phyloP scores from a whole-genome alignment of 2,888 invertebrate genomes.

The Ochropleura plecta region DNA sequence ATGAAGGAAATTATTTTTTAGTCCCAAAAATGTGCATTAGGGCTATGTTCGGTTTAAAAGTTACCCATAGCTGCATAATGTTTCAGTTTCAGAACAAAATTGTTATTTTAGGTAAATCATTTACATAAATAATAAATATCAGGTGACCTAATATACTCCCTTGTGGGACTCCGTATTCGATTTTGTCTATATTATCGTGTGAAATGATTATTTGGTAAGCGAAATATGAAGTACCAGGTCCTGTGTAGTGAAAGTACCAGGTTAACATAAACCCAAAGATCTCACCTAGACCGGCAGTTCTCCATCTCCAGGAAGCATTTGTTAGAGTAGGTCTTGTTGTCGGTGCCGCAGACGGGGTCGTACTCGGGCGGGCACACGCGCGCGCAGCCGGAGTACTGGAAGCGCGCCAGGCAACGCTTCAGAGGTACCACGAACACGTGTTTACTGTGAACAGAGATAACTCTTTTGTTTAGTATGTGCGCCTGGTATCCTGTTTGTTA shows the following conservation, averaged over 20 bases:
- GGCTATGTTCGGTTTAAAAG: too few relatives aligned
- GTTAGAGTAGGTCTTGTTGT: slow-evolving; percentile 97
- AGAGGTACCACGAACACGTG: slow-evolving; percentile 97
- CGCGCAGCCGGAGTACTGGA: slow-evolving; percentile 96
- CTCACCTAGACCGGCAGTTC: slow-evolving; percentile 95
- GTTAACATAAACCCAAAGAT: slow-evolving; percentile 23
- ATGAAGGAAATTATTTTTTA: too few relatives aligned
- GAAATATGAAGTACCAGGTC: too few relatives aligned
- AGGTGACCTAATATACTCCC: too few relatives aligned
- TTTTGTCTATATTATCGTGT: too few relatives aligned
- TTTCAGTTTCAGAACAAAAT: too few relatives aligned
- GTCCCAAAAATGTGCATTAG: too few relatives aligned
- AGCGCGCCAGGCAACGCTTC: slow-evolving; percentile 95
- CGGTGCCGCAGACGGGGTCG: slow-evolving; percentile 98
- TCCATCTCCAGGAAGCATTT: slow-evolving; percentile 97
- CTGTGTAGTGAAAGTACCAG: slow-evolving; percentile 33
- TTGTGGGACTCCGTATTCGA: too few relatives aligned
- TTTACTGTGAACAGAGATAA: slow-evolving; percentile 90
- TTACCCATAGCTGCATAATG: too few relatives aligned
- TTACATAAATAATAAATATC: too few relatives aligned
- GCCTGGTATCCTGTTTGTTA: slow-evolving; percentile 48
- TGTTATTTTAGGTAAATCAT: too few relatives aligned
- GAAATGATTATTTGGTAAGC: too few relatives aligned
- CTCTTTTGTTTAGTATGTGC: slow-evolving; percentile 50
- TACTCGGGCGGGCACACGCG: slow-evolving; percentile 96